Base-by-base conservation (phyloP, 1,140 invertebrate genomes). In the Sitodiplosis mosellana region DNA sequence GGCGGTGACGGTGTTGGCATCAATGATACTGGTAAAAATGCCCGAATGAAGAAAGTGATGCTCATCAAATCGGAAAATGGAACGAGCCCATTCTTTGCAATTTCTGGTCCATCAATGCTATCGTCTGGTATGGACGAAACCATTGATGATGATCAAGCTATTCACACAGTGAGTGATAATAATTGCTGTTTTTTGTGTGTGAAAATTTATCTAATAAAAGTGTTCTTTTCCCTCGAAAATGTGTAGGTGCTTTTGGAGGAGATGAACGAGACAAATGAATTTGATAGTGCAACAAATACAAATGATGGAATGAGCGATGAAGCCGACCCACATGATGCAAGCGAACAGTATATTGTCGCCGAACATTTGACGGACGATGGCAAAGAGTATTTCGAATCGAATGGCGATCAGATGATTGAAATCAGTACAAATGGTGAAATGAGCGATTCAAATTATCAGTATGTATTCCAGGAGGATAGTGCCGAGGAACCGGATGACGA, bases 281-380 rank as follows among this genome's bases (percentile, higher is more conserved):
- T 15, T 18, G 14, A 15, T 6, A 18, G 14, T 40, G 14, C 37
- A 40, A 40, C 17, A 40, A 40, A 18, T n/a, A 40, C 14, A n/a
- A 18, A 40, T 14, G 37, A 18, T 15, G 17, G 17, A 15, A 11
- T 12, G 11, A 43, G 10, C 17, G 41, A 20, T 18, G 20, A 41
- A 20, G 41, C 18, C 11, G 15, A 5, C 18, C n/a, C 2, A 2
- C n/a, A 21, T 18, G 41, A 18, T 12, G 11, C 18, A 18, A 11
- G 11, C 4, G 41, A 43, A n/a, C 41, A 43, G 6, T 17, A 38
- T n/a, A 14, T 38, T 14, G 36, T 14, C 2, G 20, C n/a, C 14
- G 20, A 18, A n/a, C n/a, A 12, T 63, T 49, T 12, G n/a, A n/a
- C n/a, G 51, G 58, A 40, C 48, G 33, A 33, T 14, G 33, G 4